phyloP scores from a whole-genome alignment of 2,797 vertebrate species.

The Cryptoprocta ferox region DNA sequence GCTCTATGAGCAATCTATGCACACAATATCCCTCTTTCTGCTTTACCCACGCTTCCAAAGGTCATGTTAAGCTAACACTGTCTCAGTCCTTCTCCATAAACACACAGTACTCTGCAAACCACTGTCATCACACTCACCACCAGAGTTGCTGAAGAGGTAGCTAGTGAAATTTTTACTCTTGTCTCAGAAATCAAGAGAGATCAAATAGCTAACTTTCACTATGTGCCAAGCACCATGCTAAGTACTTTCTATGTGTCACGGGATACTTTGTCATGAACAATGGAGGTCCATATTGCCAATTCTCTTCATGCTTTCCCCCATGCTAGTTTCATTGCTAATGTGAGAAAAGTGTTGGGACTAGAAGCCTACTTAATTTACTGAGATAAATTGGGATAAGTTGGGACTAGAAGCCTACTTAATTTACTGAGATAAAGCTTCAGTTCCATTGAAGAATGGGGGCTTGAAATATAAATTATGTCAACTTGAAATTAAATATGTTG shows the following conservation, averaged over 20 bases:
- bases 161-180: conserved; percentile 31
- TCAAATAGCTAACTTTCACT: conserved; percentile 1
- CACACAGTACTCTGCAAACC: conserved; percentile 11
- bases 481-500: conserved; percentile 8
- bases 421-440: conserved; percentile 14
- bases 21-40: background rate
- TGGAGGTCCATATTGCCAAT: background rate
- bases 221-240: background rate
- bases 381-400: background rate
- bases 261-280: background rate
- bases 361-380: background rate
- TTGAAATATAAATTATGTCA: conserved; percentile 32
- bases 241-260: background rate
- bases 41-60: conserved; percentile 13
- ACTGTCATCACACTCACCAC: background rate
- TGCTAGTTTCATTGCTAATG: background rate
- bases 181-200: background rate
- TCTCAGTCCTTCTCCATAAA: conserved; percentile 13
- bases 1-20: background rate
- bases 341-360: background rate
- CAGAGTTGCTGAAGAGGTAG: background rate
- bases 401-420: background rate
- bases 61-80: background rate
- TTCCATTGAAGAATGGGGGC: background rate
- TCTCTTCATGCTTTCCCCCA: background rate